Base-by-base conservation (phyloP, 64 coral and sea anemone genomes). In the Catalaphyllia jardinei region DNA sequence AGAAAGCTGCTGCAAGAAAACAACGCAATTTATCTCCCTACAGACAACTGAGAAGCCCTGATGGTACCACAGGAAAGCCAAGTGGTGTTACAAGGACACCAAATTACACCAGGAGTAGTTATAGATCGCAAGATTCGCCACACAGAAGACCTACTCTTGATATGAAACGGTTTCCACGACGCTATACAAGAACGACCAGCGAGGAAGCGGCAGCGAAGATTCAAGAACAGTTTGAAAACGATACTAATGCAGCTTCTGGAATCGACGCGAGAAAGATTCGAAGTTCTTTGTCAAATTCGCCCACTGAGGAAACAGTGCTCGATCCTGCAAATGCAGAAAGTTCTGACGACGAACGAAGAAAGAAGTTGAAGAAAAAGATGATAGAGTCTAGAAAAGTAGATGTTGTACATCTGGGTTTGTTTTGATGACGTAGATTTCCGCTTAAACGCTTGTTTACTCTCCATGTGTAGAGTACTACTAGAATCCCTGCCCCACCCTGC, bases 351-450 rank as follows among this genome's bases (percentile, higher is more conserved):
- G 57, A 85, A 72, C 60, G 76, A 18, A 72, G 61, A 86, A 92
- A 62, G 46, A 87, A n/a, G 30, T 31, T 84, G 52, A 86, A 86
- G 90, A 86, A 67, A 76, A 92, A 92, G 74, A 77, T 22, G 49
- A 78, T 65, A 57, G 73, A 92, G 73, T 71, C 82, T 54, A 71
- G 74, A 79, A 92, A 67, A 57, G 73, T 92, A 25, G 90, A 92
- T 19, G 90, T 92, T 9, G 83, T 92, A 22, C 59, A 92, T 50
- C 59, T 92, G 55, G 90, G 90, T 33, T 72, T 79, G 75, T 92
- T 92, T 42, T 91, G 78, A 90, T 24, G 6, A 57, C 54, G 54
- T 14, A 57, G 15, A 12, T 14, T 57, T 57, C 54, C 54, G 54
- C 54, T 35, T 35, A 35, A 35, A 35, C 33, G 33, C 33, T 35